Conservation (phyloP, 2,797 vertebrate genomes). For the Cirrhinus molitorella region DNA sequence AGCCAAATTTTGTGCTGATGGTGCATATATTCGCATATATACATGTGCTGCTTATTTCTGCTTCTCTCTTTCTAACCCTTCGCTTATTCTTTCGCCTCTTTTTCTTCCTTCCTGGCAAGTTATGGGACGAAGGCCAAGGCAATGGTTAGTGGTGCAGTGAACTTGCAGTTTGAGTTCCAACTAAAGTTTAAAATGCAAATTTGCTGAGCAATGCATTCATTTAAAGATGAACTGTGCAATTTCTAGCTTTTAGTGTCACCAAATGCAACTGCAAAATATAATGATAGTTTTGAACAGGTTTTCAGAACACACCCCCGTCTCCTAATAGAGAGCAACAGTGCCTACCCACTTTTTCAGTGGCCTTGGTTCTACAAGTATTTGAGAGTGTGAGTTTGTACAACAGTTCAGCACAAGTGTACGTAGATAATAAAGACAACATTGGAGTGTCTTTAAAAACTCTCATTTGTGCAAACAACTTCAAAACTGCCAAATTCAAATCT, state of each 20-base stretch:
- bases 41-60: constrained; percentile 79
- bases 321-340: not conserved
- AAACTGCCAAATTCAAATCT: too few species aligned
- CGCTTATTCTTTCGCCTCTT: constrained; percentile 54
- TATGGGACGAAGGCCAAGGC: constrained; percentile 62
- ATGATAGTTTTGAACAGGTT: not conserved
- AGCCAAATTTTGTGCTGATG: constrained; percentile 81
- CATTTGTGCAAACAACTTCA: too few species aligned
- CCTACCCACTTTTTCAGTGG: not conserved
- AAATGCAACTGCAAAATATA: not conserved
- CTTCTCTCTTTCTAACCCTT: constrained; percentile 66
- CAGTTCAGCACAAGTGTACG: too few species aligned
- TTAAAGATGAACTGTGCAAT: not conserved
- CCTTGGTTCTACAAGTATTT: not conserved
- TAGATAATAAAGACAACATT: too few species aligned
- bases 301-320: not conserved
- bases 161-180: constrained; percentile 30
- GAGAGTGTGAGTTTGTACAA: too few species aligned
- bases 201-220: constrained; percentile 38
- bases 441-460: too few species aligned
- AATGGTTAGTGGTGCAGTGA: constrained; percentile 50
- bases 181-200: constrained; percentile 37
- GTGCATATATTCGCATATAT: constrained; percentile 79
- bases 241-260: not conserved
- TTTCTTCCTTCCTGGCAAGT: constrained; percentile 67